Evolutionary conservation across 2,797 vertebrate species (phyloP), one percentile per base, ranked within the genome.

Genomic region (Hafferia zeledoni): DNA sequence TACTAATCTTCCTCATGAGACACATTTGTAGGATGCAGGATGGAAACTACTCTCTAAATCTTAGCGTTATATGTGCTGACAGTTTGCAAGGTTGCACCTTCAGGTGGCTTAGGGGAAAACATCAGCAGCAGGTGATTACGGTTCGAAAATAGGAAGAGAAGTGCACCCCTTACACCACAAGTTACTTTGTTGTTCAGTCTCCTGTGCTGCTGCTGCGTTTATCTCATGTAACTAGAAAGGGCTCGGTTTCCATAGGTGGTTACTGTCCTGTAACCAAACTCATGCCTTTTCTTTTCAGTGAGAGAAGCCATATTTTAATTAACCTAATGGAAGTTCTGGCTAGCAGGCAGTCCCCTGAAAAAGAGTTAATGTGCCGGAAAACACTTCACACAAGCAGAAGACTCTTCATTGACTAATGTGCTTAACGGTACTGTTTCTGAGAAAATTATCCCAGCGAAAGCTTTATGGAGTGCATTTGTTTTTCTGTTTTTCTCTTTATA

Each of bases 1-100:
- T 98, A 97, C 97, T 98, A 97, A 98, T 98, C 97, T 98, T 96
- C 97, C 98, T 97, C 96, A 1, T 81, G 97, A 97, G 98, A 98
- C 95, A 96, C 97, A 90, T 98, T 98, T 98, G 97, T 96, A 94
- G 97, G 96, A 97, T 95, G 95, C 94, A 93, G 90, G 95, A 96
- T 96, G 78, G 96, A 98, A 98, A 96, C 92, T 90, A 94, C 95
- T 98, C 96, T 97, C 97, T 98, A 98, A 98, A 98, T 98, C 98
- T 98, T 94, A 93, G 96, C 95, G 98, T 98, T 97, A 94, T 97
- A 92, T 92, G 95, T 95, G 94, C 97, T 96, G 96, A 97, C 97
- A 97, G 93, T 98, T 98, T 98, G 97, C 96, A 96, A 95, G 97
- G 95, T 96, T 97, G 97, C 90, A 94, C 97, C 97, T 98, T 96